phyloP scores from a whole-genome alignment of 1,140 invertebrate genomes.

The Capitella teleta region DNA sequence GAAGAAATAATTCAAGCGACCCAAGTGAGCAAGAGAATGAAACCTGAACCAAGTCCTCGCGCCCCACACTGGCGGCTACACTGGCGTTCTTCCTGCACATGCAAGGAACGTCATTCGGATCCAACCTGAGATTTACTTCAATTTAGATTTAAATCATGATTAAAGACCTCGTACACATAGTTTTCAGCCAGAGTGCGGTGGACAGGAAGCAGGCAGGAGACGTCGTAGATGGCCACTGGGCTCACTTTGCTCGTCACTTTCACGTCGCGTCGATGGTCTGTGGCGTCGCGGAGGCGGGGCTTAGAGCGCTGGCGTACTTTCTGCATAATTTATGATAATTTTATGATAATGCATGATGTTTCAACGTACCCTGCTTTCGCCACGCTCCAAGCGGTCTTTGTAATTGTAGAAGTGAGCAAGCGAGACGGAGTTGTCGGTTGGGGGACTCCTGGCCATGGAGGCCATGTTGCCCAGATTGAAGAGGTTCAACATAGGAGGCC shows the following conservation, averaged over 20 bases:
- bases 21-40: slow-evolving; percentile 6
- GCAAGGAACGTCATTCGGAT: slow-evolving; percentile 47
- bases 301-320: too few relatives aligned
- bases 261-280: background rate
- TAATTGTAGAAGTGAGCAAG: too few relatives aligned
- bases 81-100: slow-evolving; percentile 73
- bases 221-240: slow-evolving; percentile 64
- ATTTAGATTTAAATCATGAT: background rate
- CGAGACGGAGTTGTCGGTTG: too few relatives aligned
- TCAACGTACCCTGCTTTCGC: too few relatives aligned
- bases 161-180: slow-evolving; percentile 56
- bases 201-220: slow-evolving; percentile 62
- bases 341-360: too few relatives aligned
- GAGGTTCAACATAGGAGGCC: background rate
- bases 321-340: too few relatives aligned
- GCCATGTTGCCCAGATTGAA: too few relatives aligned
- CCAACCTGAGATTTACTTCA: slow-evolving; percentile 41
- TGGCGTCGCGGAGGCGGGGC: background rate
- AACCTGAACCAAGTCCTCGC: slow-evolving; percentile 67
- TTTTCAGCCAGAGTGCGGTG: slow-evolving; percentile 68
- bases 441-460: slow-evolving; percentile 16
- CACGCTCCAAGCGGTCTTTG: too few relatives aligned
- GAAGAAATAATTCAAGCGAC: background rate
- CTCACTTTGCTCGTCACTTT: slow-evolving; percentile 3
- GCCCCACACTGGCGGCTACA: slow-evolving; percentile 58